Conservation (phyloP, 2,113 vertebrate species). For the Anoplopoma fimbria region DNA sequence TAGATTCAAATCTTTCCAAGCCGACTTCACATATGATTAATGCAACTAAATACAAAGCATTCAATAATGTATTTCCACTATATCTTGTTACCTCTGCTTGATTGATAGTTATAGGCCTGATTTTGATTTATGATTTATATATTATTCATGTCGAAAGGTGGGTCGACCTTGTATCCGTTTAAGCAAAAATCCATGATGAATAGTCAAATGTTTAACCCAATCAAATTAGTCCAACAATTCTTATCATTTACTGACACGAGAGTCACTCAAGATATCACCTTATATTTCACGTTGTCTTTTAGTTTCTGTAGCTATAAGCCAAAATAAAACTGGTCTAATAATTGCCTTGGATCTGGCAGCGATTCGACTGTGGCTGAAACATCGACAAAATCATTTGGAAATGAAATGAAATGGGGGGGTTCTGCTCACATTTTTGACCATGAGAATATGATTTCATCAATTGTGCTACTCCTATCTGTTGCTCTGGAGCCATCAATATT, state of each 20-base stretch:
- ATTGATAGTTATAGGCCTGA: background rate
- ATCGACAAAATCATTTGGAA: slow-evolving; percentile 23
- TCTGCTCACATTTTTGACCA: slow-evolving; percentile 36
- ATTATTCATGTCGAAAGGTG: background rate
- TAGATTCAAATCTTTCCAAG: background rate
- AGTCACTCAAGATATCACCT: background rate
- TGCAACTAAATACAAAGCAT: background rate
- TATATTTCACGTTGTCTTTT: background rate
- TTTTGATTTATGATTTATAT: background rate
- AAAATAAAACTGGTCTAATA: slow-evolving; percentile 1
- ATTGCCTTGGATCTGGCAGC: background rate
- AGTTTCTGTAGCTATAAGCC: slow-evolving; percentile 9
- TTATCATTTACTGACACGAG: background rate
- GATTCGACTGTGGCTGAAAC: slow-evolving; percentile 23
- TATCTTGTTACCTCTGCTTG: background rate
- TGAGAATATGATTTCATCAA: background rate
- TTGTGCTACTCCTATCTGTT: slow-evolving; percentile 14
- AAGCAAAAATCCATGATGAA: too few species aligned
- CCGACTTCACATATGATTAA: background rate
- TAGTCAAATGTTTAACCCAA: background rate
- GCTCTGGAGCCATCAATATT: background rate
- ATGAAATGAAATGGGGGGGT: slow-evolving; percentile 11
- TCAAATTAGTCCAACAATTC: background rate
- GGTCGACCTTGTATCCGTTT: too few species aligned
- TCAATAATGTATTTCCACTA: background rate